Evolutionary conservation across 2,888 invertebrate species (phyloP), one percentile per base, ranked within the genome.

Genomic region (Cheilosia variabilis): DNA sequence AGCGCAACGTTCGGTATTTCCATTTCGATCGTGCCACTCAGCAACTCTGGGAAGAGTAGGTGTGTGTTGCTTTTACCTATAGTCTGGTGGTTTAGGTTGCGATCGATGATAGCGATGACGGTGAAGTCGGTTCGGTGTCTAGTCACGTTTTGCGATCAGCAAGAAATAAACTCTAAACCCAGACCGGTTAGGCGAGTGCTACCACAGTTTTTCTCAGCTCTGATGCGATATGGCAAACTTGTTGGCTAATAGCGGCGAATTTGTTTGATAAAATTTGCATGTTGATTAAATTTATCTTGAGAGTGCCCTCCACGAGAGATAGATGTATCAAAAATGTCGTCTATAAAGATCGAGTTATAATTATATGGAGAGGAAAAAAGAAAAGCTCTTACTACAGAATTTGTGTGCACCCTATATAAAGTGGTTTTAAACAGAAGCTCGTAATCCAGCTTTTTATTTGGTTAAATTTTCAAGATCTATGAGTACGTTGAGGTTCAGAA

Each of bases 141-240:
- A 52, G 76, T 76, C 76, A 76, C 76, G 76, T 68, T 76, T 76
- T 66, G 58, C 66, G 66, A 52, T 34, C 58, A 31, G 17, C 37
- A 69, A 22, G 47, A 50, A n/a, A 57, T 22, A 15, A 37, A n/a
- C 24, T 37, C 0, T 37, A 37, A 34, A 10, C 27, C 22, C 10
- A 43, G 68, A 76, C 76, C 68, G 76, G 76, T 76, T 76, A 10
- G 60, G 19, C 17, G 50, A 41, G n/a, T 31, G n/a, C 34, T 34
- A 55, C 6, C 52, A 24, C 1, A 13, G 27, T 53, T 27, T 53
- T 53, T 53, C 3, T 2, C 50, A 22, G 7, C 17, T 4, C 15
- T 22, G 19, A 17, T 17, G 24, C 17, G 22, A 19, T 22, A 52
- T 52, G 22, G 22, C 50, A 24, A 19, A 10, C 19, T 22, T 19